These are phyloP conservation scores for Uromys caudimaculatus DNA, from an alignment of 2,797 vertebrate genomes.

Conservation along the genomic window DNA sequence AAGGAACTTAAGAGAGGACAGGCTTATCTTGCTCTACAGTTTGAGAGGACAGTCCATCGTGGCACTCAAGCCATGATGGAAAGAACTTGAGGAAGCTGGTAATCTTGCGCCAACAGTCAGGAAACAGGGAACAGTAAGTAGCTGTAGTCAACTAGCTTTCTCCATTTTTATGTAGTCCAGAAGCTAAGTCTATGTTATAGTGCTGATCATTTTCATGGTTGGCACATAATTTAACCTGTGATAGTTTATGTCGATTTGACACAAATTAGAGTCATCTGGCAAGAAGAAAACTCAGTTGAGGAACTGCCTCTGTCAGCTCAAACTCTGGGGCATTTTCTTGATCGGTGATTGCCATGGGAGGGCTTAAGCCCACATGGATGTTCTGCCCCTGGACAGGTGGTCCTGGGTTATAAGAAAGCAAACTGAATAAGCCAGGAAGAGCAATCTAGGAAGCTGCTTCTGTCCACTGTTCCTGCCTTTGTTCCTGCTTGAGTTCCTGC, in stretches of 20 bases:
- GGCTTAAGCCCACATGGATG: not conserved
- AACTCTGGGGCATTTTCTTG: not conserved
- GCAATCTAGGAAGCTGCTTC: not conserved
- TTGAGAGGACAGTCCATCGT: not conserved
- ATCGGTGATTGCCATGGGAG: not conserved
- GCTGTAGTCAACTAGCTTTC: not conserved
- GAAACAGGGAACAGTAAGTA: not conserved
- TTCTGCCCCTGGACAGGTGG: not conserved
- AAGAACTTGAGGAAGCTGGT: not conserved
- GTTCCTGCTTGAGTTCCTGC: not conserved
- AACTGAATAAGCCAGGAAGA: not conserved
- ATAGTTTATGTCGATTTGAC: not conserved
- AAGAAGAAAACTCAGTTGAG: not conserved
- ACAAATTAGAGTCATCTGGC: not conserved
- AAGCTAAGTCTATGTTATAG: not conserved
- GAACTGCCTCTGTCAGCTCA: not conserved
- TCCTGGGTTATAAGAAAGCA: not conserved
- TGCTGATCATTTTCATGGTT: not conserved
- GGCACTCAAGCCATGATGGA: not conserved
- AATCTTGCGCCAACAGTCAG: not conserved
- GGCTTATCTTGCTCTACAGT: not conserved
- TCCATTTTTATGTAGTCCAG: too few relatives aligned
- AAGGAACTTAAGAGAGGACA: not conserved
- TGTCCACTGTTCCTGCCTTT: not conserved
- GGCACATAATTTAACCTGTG: not conserved